Base-by-base conservation (phyloP, 2,113 vertebrate species). In the Hystrix cristata region DNA sequence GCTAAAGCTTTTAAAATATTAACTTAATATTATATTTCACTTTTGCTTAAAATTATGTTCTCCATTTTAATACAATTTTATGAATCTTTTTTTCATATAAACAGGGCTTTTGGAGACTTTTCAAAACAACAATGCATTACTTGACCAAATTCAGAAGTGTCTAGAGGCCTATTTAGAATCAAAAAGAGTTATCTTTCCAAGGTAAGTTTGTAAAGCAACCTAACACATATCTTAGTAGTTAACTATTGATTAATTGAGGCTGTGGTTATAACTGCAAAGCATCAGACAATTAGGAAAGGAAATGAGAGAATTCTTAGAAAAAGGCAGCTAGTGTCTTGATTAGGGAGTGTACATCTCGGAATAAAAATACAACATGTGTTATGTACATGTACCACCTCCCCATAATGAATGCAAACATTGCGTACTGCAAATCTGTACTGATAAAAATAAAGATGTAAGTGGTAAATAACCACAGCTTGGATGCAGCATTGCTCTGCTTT, bases 111-210 rank as follows among this genome's bases (percentile, higher is more conserved):
- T 99, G 97, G 99, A 99, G 96, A 98, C 98, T 85, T 99, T 99
- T 97, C 98, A 99, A 97, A 98, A 98, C 90, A 99, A 99, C 97
- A 99, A 99, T 90, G 95, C 95, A 85, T 98, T 99, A 69, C 98
- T 99, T 96, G 99, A 99, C 87, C 98, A 99, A 97, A 99, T 99
- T 98, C 99, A 99, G 95, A 99, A 99, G 95, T 99, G 99, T 95
- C 98, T 99, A 81, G 99, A 99, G 90, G 99, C 98, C 72, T 99
- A 99, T 97, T 98, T 99, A 95, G 99, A 99, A 98, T 99, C 99
- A 13, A 99, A 99, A 96, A 98, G 99, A 97, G 98, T 99, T 76
- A 97, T 99, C 92, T 99, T 99, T 87, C 99, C 99, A 96, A 99
- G 99, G 99, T 99, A 96, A 97, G 98, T 97, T 95, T 96, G 88